phyloP scores from a whole-genome alignment of 2,113 vertebrate species.

The Heptranchias perlo region DNA sequence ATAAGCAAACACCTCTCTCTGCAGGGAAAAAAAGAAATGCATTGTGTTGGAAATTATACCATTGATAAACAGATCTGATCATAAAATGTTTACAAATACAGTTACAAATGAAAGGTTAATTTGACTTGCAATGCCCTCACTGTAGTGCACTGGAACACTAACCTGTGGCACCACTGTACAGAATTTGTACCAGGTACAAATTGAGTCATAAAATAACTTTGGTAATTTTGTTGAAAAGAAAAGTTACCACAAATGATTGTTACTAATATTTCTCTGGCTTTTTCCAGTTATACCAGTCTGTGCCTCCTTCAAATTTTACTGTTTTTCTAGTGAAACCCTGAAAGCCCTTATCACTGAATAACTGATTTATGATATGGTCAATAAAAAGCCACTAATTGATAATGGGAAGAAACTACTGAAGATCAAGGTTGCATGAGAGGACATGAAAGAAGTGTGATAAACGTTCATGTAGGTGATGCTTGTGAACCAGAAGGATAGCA shows the following conservation, averaged over 20 bases:
- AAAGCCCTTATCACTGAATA: neutral
- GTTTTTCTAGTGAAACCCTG: neutral
- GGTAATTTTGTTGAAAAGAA: neutral
- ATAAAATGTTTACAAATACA: neutral
- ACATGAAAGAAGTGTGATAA: neutral
- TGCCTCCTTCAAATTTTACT: neutral
- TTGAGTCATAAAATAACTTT: neutral
- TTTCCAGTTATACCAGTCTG: neutral
- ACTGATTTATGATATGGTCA: neutral
- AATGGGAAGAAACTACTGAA: neutral
- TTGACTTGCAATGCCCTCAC: neutral
- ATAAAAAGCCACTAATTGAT: neutral
- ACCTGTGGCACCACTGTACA: neutral
- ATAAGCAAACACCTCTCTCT: conserved; percentile 71
- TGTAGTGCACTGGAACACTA: neutral
- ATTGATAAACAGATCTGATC: neutral
- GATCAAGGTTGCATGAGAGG: neutral
- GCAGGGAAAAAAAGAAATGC: conserved; percentile 39
- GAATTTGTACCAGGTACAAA: neutral
- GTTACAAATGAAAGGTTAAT: neutral
- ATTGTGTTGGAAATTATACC: neutral
- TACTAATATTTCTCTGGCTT: neutral
- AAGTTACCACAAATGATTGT: neutral
- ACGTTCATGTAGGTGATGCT: neutral
- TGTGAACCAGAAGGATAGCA: neutral